Conservation (phyloP, 2,888 invertebrate species). For the Endomychus coccineus region DNA sequence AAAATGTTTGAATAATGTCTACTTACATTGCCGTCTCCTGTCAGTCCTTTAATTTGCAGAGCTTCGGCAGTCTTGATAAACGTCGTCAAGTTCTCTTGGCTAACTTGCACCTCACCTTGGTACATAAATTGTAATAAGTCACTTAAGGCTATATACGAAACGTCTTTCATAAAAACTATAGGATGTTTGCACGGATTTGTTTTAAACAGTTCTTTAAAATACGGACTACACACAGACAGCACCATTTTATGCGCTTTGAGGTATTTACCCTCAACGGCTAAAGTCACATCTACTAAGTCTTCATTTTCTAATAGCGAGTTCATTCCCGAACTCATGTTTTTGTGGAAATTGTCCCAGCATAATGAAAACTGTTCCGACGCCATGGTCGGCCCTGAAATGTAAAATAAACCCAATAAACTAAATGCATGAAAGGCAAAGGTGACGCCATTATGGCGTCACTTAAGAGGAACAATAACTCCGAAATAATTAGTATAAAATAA, state of each 20-base stretch:
- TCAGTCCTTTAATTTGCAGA: constrained; percentile 42
- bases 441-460: constrained; percentile 32
- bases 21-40: constrained; percentile 40
- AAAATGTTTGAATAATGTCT: too few relatives aligned
- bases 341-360: constrained; percentile 68
- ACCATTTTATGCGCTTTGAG: constrained; percentile 65
- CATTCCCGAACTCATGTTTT: constrained; percentile 60
- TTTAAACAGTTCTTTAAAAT: constrained; percentile 63
- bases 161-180: constrained; percentile 54
- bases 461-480: not conserved
- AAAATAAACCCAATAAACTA: not conserved
- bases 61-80: constrained; percentile 44
- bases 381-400: constrained; percentile 36
- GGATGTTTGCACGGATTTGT: constrained; percentile 61
- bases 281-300: constrained; percentile 44
- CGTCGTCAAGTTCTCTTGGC: constrained; percentile 39
- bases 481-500: too few relatives aligned
- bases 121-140: constrained; percentile 54
- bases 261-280: constrained; percentile 50
- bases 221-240: constrained; percentile 62
- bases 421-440: constrained; percentile 9
- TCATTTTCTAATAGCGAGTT: constrained; percentile 44
- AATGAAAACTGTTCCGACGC: constrained; percentile 62
- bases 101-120: constrained; percentile 50
- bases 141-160: constrained; percentile 49